phyloP scores from a whole-genome alignment of 2,888 invertebrate genomes.

The Byasa hedistus region DNA sequence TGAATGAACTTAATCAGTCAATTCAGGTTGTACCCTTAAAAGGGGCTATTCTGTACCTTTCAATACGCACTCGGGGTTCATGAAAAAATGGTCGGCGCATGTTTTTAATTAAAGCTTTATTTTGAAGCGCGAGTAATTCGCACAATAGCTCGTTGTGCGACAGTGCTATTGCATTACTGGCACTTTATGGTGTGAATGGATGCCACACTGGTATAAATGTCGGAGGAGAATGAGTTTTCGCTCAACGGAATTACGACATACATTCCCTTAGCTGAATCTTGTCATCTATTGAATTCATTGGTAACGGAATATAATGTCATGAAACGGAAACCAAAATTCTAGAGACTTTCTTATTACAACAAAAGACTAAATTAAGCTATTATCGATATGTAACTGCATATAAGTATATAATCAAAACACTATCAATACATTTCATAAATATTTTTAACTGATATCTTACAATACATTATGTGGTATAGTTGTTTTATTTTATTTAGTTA shows the following conservation, averaged over 20 bases:
- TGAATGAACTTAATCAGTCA: conserved; percentile 54
- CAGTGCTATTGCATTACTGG: conserved; percentile 48
- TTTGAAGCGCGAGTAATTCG: conserved; percentile 48
- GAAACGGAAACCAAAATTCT: neutral
- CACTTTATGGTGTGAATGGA: conserved; percentile 43
- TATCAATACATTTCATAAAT: no score
- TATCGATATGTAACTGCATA: neutral
- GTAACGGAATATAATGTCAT: conserved; percentile 8
- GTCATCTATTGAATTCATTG: conserved; percentile 10
- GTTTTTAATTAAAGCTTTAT: conserved; percentile 59
- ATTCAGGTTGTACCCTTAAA: conserved; percentile 40
- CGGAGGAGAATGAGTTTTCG: neutral
- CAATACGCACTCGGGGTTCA: conserved; percentile 26
- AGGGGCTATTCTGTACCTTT: conserved; percentile 33
- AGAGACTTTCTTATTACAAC: neutral
- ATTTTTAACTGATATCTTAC: no score
- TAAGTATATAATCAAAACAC: neutral
- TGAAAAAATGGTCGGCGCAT: conserved; percentile 33
- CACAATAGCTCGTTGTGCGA: conserved; percentile 57
- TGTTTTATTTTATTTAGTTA: no score
- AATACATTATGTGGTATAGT: no score
- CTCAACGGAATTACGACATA: neutral
- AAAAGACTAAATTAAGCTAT: neutral
- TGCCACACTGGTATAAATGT: conserved; percentile 5
- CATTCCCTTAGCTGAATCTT: conserved; percentile 16